Evolutionary conservation across 2,797 vertebrate genomes (phyloP).

Genomic region (Anisognathus igniventris): DNA sequence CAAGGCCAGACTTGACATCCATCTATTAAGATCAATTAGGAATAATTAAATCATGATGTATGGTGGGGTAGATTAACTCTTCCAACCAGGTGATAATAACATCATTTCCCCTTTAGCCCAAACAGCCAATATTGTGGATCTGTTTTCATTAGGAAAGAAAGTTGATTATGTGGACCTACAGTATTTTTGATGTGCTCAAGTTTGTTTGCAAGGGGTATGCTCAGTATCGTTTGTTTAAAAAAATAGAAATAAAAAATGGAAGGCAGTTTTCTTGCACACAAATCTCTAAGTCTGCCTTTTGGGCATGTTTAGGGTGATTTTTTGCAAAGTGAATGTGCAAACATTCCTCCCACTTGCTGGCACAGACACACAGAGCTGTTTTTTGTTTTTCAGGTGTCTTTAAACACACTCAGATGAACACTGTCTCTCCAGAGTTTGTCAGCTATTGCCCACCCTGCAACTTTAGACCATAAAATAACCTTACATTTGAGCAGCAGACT

Average conservation of each 20-base stretch:
- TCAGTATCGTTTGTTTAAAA: neutral
- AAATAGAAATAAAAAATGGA: neutral
- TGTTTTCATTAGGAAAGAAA: neutral
- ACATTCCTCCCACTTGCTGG: accelerated
- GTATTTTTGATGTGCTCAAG: neutral
- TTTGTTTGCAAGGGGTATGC: neutral
- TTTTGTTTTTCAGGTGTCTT: neutral
- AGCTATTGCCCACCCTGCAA: neutral
- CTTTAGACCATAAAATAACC: neutral
- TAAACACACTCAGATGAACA: neutral
- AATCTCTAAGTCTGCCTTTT: neutral
- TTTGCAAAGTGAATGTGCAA: neutral
- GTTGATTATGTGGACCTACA: neutral
- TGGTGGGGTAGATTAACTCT: neutral
- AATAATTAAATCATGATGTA: constrained; percentile 36
- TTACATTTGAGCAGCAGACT: neutral
- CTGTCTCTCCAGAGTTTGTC: neutral
- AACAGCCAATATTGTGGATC: neutral
- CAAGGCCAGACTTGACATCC: neutral
- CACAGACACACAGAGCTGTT: accelerated
- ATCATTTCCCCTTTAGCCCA: neutral
- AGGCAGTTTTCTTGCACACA: neutral
- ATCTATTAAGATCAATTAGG: constrained; percentile 39
- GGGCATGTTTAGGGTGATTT: neutral
- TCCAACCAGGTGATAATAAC: constrained; percentile 14